These are phyloP conservation scores for Campylomormyrus tamandua DNA, from an alignment of 2,113 vertebrate genomes.

Conservation along the genomic window DNA sequence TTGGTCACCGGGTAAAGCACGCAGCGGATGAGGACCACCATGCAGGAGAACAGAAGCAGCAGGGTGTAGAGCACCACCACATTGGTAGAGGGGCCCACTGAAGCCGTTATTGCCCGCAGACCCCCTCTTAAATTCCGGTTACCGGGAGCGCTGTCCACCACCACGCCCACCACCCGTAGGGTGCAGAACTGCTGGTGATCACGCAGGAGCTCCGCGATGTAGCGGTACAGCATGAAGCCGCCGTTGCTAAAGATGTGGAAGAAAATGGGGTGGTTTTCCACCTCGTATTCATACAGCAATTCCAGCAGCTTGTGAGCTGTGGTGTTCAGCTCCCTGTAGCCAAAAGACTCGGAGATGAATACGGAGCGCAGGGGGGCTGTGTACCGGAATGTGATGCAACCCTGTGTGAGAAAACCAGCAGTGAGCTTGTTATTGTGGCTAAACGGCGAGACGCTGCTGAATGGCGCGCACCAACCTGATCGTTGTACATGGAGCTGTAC, in stretches of 20 bases:
- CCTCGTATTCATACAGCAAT: slow-evolving; percentile 78
- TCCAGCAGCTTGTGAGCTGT: slow-evolving; percentile 76
- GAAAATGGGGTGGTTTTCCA: slow-evolving; percentile 79
- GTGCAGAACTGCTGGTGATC: slow-evolving; percentile 63
- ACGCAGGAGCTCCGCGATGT: slow-evolving; percentile 72
- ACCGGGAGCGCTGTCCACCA: slow-evolving; percentile 87
- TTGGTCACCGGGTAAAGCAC: slow-evolving; percentile 77
- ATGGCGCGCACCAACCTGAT: slow-evolving; percentile 63
- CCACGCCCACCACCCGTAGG: slow-evolving; percentile 69
- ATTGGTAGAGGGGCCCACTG: slow-evolving; percentile 60
- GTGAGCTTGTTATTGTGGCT: neutral
- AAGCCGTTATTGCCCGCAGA: slow-evolving; percentile 67
- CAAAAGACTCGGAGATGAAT: slow-evolving; percentile 84
- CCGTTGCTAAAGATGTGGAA: slow-evolving; percentile 94
- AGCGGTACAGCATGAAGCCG: slow-evolving; percentile 90
- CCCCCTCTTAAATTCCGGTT: slow-evolving; percentile 71
- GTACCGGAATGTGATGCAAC: slow-evolving; percentile 82
- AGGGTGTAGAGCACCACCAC: slow-evolving; percentile 61
- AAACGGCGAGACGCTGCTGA: neutral
- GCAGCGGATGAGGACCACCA: slow-evolving; percentile 61
- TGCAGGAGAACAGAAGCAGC: slow-evolving; percentile 58
- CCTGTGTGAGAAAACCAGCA: slow-evolving; percentile 53
- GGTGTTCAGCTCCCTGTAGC: slow-evolving; percentile 74
- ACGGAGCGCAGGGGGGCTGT: slow-evolving; percentile 79
- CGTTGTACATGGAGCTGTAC: slow-evolving; percentile 84